Base-by-base conservation (phyloP, 2,888 invertebrate species). In the Campopleginae sp. region DNA sequence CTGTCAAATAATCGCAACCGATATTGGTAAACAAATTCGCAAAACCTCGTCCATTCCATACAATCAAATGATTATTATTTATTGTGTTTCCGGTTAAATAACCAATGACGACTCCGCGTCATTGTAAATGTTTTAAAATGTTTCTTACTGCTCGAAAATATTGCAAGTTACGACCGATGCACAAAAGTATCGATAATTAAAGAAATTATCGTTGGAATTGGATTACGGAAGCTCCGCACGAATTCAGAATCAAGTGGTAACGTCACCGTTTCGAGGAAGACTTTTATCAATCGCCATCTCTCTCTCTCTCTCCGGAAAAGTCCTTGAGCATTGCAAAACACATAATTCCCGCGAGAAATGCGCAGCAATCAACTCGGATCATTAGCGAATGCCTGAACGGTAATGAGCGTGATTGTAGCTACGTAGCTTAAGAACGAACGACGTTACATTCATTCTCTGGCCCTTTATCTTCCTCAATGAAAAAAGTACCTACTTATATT, bases 341-440 rank as follows among this genome's bases (percentile, higher is more conserved):
- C 86, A 90, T 89, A 75, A 83, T 86, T 77, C 65, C 74, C 82
- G 27, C 27, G 68, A 38, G 77, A 51, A 68, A 68, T 77, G 74
- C 66, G 72, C 86, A 54, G 87, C 87, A 90, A 90, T 90, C 90
- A 90, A 91, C 90, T 89, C 89, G 90, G 89, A 91, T 92, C 91
- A 91, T 92, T 92, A 92, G 90, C 91, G 89, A 91, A 92, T 92
- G 90, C 91, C 89, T 90, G 87, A 88, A 90, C 90, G 90, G 90
- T 92, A 92, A 92, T 92, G 90, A 92, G 91, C 90, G 90, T 91
- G 91, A 92, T 92, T 92, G 82, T 86, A 68, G 74, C 38, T 77
- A 31, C 14, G 38, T 46, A 79, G 42, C 63, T 63, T 19, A 58
- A 46, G 38, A 58, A 38, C 48, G 46, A 54, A 27, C 63, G 74